phyloP scores from a whole-genome alignment of 2,797 vertebrate species.

The Pseudocheirus occidentalis region DNA sequence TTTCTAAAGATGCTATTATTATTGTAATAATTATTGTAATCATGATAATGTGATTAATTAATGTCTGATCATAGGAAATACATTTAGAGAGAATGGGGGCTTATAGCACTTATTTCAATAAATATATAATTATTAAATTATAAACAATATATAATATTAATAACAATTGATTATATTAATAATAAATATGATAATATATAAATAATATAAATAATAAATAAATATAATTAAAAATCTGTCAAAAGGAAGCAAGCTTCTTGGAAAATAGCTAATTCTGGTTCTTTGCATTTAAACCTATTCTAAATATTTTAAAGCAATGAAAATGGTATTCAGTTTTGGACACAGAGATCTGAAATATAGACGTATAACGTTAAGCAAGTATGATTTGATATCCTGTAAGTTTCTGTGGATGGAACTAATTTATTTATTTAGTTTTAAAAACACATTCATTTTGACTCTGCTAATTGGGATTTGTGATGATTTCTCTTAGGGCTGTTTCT shows the following conservation, averaged over 20 bases:
- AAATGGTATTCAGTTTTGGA: conserved; percentile 15
- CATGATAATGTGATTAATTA: neutral
- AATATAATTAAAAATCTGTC: neutral
- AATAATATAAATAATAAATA: too few relatives aligned
- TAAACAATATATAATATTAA: too few relatives aligned
- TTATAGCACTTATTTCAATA: neutral
- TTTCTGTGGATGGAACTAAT: neutral
- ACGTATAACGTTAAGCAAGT: conserved; percentile 25
- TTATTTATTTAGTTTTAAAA: neutral
- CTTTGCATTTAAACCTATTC: neutral
- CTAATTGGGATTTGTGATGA: conserved; percentile 28
- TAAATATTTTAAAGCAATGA: neutral
- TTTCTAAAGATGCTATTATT: neutral
- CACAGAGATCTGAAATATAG: conserved; percentile 23
- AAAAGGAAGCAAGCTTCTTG: neutral
- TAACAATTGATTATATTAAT: too few relatives aligned
- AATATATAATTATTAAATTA: too few relatives aligned
- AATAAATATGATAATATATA: too few relatives aligned
- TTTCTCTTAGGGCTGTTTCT: neutral
- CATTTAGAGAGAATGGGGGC: neutral
- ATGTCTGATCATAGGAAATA: neutral
- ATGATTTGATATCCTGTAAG: neutral
- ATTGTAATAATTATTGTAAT: neutral
- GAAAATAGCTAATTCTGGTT: neutral
- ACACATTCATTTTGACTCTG: neutral